Evolutionary conservation across 1,140 invertebrate species (phyloP).

Genomic region (Apocrypta bakeri): DNA sequence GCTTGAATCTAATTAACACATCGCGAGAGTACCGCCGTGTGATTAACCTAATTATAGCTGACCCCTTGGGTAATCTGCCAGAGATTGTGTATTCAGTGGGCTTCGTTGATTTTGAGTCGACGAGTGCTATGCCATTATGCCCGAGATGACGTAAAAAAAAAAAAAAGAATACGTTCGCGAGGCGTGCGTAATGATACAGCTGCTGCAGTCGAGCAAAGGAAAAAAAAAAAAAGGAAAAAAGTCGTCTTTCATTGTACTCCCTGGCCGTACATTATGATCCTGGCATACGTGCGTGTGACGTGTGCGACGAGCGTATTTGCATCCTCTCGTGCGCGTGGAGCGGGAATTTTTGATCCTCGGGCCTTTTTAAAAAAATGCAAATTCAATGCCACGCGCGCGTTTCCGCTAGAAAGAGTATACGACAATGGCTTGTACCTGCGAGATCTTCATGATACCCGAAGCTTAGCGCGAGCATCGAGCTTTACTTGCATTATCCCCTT

Average conservation of each 20-base stretch:
- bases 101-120: background rate
- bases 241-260: no score
- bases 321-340: background rate
- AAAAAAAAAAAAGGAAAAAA: no score
- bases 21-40: background rate
- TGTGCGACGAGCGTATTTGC: background rate
- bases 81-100: conserved; percentile 7
- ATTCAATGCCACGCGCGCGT: background rate
- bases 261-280: no score
- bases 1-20: background rate
- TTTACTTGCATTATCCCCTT: background rate
- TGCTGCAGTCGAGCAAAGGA: no score
- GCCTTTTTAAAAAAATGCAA: conserved; percentile 29
- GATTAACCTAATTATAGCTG: conserved; percentile 17
- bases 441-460: background rate
- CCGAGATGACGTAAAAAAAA: no score
- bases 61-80: background rate
- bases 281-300: background rate
- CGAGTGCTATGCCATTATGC: no score
- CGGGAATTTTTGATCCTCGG: background rate
- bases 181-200: no score
- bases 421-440: conserved; percentile 4
- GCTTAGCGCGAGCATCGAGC: background rate
- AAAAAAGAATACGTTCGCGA: no score
- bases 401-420: background rate